Conservation (phyloP, 2,888 invertebrate species). For the Agrypnus murinus region DNA sequence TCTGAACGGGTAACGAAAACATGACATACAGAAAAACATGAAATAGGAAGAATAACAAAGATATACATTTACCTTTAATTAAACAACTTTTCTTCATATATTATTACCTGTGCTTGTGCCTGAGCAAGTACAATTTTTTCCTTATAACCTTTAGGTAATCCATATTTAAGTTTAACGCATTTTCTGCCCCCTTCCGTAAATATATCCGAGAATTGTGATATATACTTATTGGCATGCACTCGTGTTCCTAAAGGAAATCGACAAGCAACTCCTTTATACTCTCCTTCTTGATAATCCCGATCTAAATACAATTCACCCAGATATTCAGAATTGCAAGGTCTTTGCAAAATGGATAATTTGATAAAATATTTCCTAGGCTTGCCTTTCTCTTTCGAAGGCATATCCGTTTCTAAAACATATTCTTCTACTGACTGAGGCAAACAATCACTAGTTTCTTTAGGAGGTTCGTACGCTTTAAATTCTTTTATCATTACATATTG, state of each 20-base stretch:
- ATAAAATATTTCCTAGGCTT: slow-evolving; percentile 81
- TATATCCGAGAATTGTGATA: slow-evolving; percentile 95
- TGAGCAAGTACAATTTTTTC: slow-evolving; percentile 63
- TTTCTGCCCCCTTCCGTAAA: slow-evolving; percentile 96
- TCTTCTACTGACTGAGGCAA: slow-evolving; percentile 88
- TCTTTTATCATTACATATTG: slow-evolving; percentile 67
- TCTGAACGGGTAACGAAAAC: too few species aligned
- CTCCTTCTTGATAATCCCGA: slow-evolving; percentile 76
- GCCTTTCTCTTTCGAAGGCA: slow-evolving; percentile 70
- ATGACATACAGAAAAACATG: too few species aligned
- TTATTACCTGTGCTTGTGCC: slow-evolving; percentile 63
- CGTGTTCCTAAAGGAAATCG: slow-evolving; percentile 81
- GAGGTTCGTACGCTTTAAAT: slow-evolving; percentile 69
- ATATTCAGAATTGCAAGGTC: slow-evolving; percentile 91
- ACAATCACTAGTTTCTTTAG: slow-evolving; percentile 70
- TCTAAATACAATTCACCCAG: slow-evolving; percentile 93
- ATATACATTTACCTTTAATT: too few species aligned
- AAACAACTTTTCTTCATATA: neutral
- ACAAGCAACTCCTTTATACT: slow-evolving; percentile 85
- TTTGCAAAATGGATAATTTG: slow-evolving; percentile 89
- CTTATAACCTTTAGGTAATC: slow-evolving; percentile 75
- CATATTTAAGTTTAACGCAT: slow-evolving; percentile 91
- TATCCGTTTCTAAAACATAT: slow-evolving; percentile 91
- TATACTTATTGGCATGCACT: slow-evolving; percentile 85
- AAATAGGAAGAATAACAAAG: too few species aligned